Base-by-base conservation (phyloP, 2,113 vertebrate species). In the Datnioides undecimradiatus region DNA sequence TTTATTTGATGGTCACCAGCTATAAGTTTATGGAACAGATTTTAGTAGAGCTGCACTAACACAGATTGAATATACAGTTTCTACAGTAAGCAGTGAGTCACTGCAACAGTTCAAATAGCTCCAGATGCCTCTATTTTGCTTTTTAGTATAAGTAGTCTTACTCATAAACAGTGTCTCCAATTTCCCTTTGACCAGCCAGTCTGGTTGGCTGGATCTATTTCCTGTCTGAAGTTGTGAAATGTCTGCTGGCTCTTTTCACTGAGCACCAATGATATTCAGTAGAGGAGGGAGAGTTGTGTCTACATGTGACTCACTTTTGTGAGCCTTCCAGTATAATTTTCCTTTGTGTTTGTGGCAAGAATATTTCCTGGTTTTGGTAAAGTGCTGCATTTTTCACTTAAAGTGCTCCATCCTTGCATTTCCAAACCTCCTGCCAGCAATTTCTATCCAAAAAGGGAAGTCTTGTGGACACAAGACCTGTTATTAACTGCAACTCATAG, bases 391-490 rank as follows among this genome's bases (percentile, higher is more conserved):
- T 45, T 73, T 73, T 43, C 21, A 36, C 34, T 68, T 33, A 10
- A 33, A 72, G 54, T 34, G 45, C 43, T 57, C 63, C 38, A 81
- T 70, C 11, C 60, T 49, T 62, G 27, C 46, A 66, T 66, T 74
- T 70, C 36, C 43, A 8, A 54, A 52, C 60, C 38, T 55, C 31
- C 57, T 48, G 68, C 54, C 62, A 65, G 29, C 16, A 34, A 45
- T 65, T 62, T 67, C 38, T 14, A 58, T 11, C 36, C 51, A 48
- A n/a, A 74, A 34, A 31, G 31, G 38, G 45, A 51, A 43, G 31
- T 46, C 33, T 27, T 9, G 57, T 40, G 41, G 66, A 64, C 34
- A 40, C 7, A 21, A 23, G 21, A 21, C 11, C 10, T 25, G 41
- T 12, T 55, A 45, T 51, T 79, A 65, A 70, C 70, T 52, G 60